These are phyloP conservation scores for Phoebastria nigripes DNA, from an alignment of 2,797 vertebrate genomes.

Conservation along the genomic window DNA sequence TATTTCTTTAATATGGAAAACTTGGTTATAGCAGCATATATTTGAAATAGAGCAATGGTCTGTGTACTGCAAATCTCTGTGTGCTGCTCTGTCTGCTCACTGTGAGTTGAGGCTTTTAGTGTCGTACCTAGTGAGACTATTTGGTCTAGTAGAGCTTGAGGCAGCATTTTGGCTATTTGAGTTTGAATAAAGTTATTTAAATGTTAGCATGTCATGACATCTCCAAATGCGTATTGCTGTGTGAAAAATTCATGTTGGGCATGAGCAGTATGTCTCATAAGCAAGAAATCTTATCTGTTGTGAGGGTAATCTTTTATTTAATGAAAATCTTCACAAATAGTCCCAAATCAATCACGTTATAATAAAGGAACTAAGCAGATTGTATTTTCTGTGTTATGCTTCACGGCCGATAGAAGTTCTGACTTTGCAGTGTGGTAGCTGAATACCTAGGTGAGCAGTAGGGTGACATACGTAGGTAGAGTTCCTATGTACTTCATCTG, in stretches of 20 bases:
- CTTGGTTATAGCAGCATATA: not conserved
- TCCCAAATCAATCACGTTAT: not conserved
- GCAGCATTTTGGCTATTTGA: not conserved
- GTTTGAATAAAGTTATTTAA: constrained; percentile 31
- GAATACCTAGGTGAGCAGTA: not conserved
- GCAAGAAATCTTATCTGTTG: not conserved
- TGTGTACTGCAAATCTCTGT: not conserved
- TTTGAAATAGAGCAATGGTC: not conserved
- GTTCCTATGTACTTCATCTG: not conserved
- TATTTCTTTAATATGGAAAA: not conserved
- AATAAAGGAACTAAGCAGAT: not conserved
- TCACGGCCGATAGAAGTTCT: rapidly evolving
- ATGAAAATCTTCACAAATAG: not conserved
- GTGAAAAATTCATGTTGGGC: not conserved
- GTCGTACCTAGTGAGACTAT: not conserved
- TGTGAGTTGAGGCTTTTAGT: not conserved
- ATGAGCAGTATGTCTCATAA: not conserved
- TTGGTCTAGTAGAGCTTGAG: not conserved
- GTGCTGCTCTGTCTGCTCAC: not conserved
- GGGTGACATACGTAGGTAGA: not conserved
- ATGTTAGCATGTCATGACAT: not conserved
- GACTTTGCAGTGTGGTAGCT: not conserved
- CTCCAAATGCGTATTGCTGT: not conserved
- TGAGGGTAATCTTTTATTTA: not conserved
- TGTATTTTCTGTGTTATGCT: not conserved